phyloP scores from a whole-genome alignment of 2,888 invertebrate genomes.

The Drosophila emarginata region DNA sequence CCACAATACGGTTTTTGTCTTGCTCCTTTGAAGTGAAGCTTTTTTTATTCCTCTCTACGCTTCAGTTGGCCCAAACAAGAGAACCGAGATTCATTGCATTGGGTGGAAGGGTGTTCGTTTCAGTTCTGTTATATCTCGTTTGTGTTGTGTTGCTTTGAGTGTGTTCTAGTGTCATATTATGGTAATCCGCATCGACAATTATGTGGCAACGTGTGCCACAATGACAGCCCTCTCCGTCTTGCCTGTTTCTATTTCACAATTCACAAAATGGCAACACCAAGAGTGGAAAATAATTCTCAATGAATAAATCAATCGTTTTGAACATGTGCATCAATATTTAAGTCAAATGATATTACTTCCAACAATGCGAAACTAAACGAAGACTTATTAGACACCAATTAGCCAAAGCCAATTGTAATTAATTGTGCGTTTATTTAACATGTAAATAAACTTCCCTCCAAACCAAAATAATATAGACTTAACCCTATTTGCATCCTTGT shows the following conservation, averaged over 20 bases:
- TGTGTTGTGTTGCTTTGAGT: conserved; percentile 18
- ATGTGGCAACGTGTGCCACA: conserved; percentile 71
- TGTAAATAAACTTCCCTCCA: no score
- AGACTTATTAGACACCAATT: no score
- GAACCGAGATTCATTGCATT: conserved; percentile 37
- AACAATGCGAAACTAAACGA: no score
- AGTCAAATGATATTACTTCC: no score
- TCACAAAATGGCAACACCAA: not conserved
- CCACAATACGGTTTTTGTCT: conserved; percentile 27
- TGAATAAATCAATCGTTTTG: conserved; percentile 1
- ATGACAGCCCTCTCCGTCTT: conserved; percentile 29
- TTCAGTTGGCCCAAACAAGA: conserved; percentile 47
- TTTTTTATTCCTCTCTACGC: conserved; percentile 34
- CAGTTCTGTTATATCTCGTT: not conserved
- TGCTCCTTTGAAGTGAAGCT: conserved; percentile 20
- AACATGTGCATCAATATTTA: no score
- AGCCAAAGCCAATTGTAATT: no score
- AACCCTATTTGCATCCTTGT: no score
- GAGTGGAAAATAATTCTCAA: not conserved
- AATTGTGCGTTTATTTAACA: no score
- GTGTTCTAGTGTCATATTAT: conserved; percentile 68
- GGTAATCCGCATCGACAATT: conserved; percentile 74
- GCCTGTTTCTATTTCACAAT: conserved; percentile 4
- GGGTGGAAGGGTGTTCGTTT: not conserved
- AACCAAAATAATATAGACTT: no score